These are phyloP conservation scores for Nylanderia fulva DNA, from an alignment of 1,140 invertebrate genomes.

Conservation along the genomic window DNA sequence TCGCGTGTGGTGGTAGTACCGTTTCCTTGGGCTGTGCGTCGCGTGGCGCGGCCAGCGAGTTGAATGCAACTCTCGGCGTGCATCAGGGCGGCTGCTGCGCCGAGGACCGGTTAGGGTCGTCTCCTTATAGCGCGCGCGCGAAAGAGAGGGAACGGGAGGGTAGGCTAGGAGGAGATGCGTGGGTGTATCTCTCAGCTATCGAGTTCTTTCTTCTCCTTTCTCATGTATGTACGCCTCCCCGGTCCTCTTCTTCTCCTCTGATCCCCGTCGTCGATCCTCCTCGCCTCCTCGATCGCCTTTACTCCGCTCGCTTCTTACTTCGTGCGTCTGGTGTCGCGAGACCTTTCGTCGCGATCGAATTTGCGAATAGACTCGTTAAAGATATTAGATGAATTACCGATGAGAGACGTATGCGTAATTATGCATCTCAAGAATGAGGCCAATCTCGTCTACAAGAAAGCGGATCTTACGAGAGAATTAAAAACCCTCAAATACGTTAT, in stretches of 20 bases:
- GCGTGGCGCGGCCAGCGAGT: conserved; percentile 29
- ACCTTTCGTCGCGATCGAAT: conserved; percentile 47
- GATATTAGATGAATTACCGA: not conserved
- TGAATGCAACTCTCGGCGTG: conserved; percentile 59
- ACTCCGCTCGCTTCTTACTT: conserved; percentile 31
- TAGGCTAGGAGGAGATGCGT: conserved; percentile 69
- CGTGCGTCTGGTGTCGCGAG: conserved; percentile 13
- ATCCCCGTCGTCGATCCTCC: conserved; percentile 18
- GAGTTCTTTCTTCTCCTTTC: conserved; percentile 65
- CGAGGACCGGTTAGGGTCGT: conserved; percentile 74
- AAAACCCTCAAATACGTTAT: no score
- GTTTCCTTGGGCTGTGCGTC: conserved; percentile 53
- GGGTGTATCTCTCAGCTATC: conserved; percentile 74
- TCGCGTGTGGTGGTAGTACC: conserved; percentile 69
- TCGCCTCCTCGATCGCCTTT: conserved; percentile 36
- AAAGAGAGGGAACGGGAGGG: conserved; percentile 31
- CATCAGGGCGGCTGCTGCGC: conserved; percentile 31
- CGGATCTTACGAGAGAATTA: not conserved
- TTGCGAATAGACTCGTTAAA: not conserved
- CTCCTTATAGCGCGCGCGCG: conserved; percentile 54
- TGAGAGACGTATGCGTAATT: not conserved
- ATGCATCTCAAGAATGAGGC: not conserved
- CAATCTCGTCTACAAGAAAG: not conserved
- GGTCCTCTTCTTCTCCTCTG: conserved; percentile 4
- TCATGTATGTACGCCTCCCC: conserved; percentile 13